Evolutionary conservation across 2,797 vertebrate genomes (phyloP).

Genomic region (Chlorospingus flavigularis): DNA sequence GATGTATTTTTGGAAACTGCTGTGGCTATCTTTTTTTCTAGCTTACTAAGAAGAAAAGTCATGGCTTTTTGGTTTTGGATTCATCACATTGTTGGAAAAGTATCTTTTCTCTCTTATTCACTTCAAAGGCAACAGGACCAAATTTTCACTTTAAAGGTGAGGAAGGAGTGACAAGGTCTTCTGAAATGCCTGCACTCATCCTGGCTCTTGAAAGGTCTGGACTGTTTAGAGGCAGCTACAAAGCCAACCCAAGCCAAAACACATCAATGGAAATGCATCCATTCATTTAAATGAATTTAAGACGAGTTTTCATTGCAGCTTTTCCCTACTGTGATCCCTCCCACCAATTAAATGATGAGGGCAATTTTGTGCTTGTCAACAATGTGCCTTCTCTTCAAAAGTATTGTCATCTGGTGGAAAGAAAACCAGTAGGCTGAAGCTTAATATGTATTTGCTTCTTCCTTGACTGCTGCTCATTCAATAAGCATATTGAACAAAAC

Average conservation of each 20-base stretch:
- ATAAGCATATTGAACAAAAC: background rate
- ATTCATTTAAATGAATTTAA: background rate
- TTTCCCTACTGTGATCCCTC: background rate
- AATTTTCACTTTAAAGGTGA: background rate
- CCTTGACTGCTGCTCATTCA: background rate
- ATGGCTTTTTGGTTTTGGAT: background rate
- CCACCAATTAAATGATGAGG: background rate
- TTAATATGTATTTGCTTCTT: background rate
- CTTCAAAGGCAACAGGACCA: background rate
- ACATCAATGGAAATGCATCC: accelerated
- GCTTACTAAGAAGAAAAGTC: background rate
- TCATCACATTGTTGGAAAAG: background rate
- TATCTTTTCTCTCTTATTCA: background rate
- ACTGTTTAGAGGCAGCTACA: background rate
- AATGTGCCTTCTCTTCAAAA: background rate
- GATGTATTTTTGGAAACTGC: background rate
- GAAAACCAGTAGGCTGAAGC: background rate
- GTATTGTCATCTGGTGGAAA: background rate
- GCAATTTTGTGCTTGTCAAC: background rate
- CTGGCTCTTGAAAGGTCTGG: background rate
- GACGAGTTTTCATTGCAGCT: background rate
- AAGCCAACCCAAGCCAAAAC: background rate
- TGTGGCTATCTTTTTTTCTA: background rate
- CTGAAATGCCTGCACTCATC: accelerated
- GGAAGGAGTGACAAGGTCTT: background rate